Evolutionary conservation across 2,113 vertebrate species (phyloP), one percentile per base, ranked within the genome.

Genomic region (Dunckerocampus dactyliophorus): DNA sequence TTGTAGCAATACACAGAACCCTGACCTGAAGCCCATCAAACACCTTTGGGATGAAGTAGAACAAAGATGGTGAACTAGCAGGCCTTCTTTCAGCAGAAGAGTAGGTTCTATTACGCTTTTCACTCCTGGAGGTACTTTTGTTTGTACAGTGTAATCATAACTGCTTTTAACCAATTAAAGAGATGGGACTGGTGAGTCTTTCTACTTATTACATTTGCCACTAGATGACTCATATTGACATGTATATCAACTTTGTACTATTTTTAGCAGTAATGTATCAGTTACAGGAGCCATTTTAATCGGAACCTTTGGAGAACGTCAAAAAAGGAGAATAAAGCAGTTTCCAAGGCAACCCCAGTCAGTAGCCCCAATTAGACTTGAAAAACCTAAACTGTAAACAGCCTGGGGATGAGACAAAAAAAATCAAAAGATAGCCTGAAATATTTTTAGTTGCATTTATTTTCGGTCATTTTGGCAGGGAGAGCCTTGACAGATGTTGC

Each of bases 281-380:
- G 61, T 66, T 69, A 59, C 60, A 70, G 56, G 24, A 21, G 71
- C 55, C 42, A 67, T 64, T 69, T 73, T 71, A 16, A 82, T 39
- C 62, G 19, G 1, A 79, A 79, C 69, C 66, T 79, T 71, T 77
- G 73, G 59, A 71, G 71, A 59, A 65, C 42, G 63, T 72, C 80
- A 76, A 77, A 43, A 65, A 62, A 76, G 47, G 63, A 76, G 63
- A 76, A 12, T 53, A 58, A 81, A 81, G 71, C 68, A 71, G 85
- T 83, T 85, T 83, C 85, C 79, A 75, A 59, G 81, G 81, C 73
- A 85, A 87, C 81, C 55, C 39, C 60, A 65, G 62, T 60, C 71
- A 67, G 69, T 39, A 75, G 66, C 22, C 77, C 75, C 74, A 87
- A 83, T 83, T 82, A 77, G 66, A 82, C 45, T 31, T 47, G 59